Evolutionary conservation across 2,888 invertebrate genomes (phyloP).

Genomic region (Oegoconia quadripuncta): DNA sequence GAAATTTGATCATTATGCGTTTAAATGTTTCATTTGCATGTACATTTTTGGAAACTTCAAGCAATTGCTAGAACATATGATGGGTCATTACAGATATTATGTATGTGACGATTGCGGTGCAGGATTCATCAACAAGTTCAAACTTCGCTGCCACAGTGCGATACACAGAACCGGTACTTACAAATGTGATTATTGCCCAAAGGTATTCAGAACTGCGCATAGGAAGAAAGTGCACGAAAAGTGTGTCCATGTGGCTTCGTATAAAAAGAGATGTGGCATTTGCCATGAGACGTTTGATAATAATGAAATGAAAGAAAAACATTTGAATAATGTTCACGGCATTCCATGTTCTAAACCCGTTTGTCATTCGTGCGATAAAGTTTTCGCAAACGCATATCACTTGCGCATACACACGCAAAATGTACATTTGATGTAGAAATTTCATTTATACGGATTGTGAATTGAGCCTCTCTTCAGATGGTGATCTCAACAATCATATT

Average conservation of each 20-base stretch:
- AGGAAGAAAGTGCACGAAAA: conserved; percentile 50
- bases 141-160: conserved; percentile 14
- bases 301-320: too few relatives aligned
- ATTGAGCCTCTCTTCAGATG: too few relatives aligned
- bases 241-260: conserved; percentile 32
- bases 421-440: too few relatives aligned
- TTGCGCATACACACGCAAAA: too few relatives aligned
- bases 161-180: conserved; percentile 25
- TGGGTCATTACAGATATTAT: conserved; percentile 43
- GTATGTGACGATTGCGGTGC: conserved; percentile 38
- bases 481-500: too few relatives aligned
- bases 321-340: too few relatives aligned
- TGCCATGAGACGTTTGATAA: conserved; percentile 30
- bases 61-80: conserved; percentile 40
- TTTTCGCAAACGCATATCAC: too few relatives aligned
- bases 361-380: too few relatives aligned
- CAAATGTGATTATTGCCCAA: conserved; percentile 35
- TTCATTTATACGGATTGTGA: too few relatives aligned
- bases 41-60: conserved; percentile 30
- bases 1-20: conserved; percentile 30
- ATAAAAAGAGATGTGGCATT: conserved; percentile 33
- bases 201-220: conserved; percentile 49
- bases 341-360: too few relatives aligned
- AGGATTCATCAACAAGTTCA: conserved; percentile 14
- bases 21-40: conserved; percentile 38